phyloP scores from a whole-genome alignment of 2,113 vertebrate species.

The Xiphophorus couchianus region DNA sequence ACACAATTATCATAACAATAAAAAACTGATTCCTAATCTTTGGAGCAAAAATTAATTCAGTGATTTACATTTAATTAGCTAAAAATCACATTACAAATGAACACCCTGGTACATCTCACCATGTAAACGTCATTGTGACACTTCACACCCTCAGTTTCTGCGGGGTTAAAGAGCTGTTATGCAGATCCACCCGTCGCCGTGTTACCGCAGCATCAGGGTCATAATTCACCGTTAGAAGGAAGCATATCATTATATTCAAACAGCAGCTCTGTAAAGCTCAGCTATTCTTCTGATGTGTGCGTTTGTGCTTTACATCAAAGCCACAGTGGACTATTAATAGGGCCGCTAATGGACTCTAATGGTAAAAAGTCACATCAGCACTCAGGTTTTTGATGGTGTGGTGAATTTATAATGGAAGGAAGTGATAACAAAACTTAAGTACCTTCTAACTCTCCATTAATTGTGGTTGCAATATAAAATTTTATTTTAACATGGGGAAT shows the following conservation, averaged over 20 bases:
- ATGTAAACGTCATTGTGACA: background rate
- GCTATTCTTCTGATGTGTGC: slow-evolving; percentile 46
- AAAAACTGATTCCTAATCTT: background rate
- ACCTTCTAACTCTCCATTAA: slow-evolving; percentile 61
- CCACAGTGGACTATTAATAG: slow-evolving; percentile 62
- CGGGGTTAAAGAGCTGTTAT: slow-evolving; percentile 44
- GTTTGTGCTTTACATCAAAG: slow-evolving; percentile 64
- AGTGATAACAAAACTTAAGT: slow-evolving; percentile 65
- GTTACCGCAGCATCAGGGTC: slow-evolving; percentile 31
- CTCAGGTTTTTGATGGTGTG: slow-evolving; percentile 59
- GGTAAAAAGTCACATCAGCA: slow-evolving; percentile 72
- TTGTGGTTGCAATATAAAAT: slow-evolving; percentile 54
- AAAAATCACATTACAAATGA: background rate
- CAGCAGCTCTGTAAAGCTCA: slow-evolving; percentile 37
- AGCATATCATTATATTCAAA: slow-evolving; percentile 55
- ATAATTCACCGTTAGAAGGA: slow-evolving; percentile 38
- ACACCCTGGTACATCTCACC: background rate
- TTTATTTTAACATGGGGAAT: slow-evolving; percentile 50
- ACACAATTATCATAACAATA: background rate
- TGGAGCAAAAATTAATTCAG: background rate
- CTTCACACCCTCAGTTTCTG: slow-evolving; percentile 16
- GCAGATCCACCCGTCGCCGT: slow-evolving; percentile 28
- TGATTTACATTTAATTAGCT: background rate
- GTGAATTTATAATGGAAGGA: slow-evolving; percentile 66
- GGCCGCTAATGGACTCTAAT: slow-evolving; percentile 67